Conservation (phyloP, 1,140 invertebrate species). For the Wasmannia auropunctata region DNA sequence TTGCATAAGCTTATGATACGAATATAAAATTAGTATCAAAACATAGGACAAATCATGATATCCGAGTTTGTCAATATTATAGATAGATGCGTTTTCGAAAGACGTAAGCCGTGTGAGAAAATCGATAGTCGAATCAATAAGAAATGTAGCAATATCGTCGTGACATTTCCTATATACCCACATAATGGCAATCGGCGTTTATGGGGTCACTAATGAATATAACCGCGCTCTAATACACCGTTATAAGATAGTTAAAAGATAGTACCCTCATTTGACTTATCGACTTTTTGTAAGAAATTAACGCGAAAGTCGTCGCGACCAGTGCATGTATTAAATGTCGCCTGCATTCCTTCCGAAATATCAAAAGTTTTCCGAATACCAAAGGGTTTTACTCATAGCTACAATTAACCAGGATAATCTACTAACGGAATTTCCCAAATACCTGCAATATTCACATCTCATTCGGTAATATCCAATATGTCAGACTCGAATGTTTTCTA, state of each 20-base stretch:
- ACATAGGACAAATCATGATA: not conserved
- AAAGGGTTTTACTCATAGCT: not conserved
- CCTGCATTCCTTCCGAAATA: slow-evolving; percentile 48
- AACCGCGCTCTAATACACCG: slow-evolving; percentile 76
- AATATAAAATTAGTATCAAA: not conserved
- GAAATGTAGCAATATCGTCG: not conserved
- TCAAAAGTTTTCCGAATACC: not conserved
- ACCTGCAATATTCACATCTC: not conserved
- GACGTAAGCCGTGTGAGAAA: not conserved
- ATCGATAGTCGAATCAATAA: slow-evolving; percentile 17
- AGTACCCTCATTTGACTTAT: slow-evolving; percentile 79
- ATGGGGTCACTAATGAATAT: slow-evolving; percentile 72
- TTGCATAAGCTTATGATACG: not conserved
- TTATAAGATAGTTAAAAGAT: slow-evolving; percentile 78
- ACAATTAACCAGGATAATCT: not conserved
- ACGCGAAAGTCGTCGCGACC: slow-evolving; percentile 31
- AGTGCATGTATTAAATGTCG: not conserved
- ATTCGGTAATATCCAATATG: not conserved
- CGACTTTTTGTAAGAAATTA: slow-evolving; percentile 42
- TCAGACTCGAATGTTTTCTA: slow-evolving; percentile 31
- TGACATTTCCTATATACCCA: slow-evolving; percentile 56
- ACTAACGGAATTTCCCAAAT: not conserved
- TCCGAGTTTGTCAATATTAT: not conserved
- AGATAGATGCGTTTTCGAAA: not conserved
- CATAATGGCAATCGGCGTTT: slow-evolving; percentile 67